These are phyloP conservation scores for Amphipoea oculea DNA, from an alignment of 2,888 invertebrate genomes.

Conservation along the genomic window DNA sequence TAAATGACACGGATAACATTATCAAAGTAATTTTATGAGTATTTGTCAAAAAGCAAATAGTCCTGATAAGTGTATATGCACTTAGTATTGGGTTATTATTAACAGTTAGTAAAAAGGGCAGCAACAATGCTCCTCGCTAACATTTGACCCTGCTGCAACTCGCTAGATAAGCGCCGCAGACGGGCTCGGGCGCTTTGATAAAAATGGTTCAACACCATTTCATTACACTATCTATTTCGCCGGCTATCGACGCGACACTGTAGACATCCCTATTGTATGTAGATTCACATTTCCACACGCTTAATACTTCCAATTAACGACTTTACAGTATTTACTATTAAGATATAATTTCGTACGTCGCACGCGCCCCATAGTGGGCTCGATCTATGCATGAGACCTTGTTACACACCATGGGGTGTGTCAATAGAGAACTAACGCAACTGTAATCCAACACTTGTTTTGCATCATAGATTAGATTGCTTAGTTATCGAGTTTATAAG, in stretches of 20 bases:
- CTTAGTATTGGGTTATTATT: conserved; percentile 59
- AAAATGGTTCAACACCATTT: conserved; percentile 68
- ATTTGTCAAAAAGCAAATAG: conserved; percentile 71
- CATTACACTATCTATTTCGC: conserved; percentile 69
- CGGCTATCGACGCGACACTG: conserved; percentile 66
- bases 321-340: conserved; percentile 70
- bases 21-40: conserved; percentile 67
- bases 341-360: conserved; percentile 69
- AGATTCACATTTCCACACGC: conserved; percentile 77
- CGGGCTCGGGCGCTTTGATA: conserved; percentile 63
- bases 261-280: conserved; percentile 74
- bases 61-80: conserved; percentile 65
- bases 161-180: conserved; percentile 68
- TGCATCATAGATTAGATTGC: conserved; percentile 82
- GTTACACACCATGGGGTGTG: conserved; percentile 85
- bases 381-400: conserved; percentile 87
- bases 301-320: conserved; percentile 72
- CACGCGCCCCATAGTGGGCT: conserved; percentile 83
- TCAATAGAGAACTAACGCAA: conserved; percentile 69
- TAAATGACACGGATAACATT: conserved; percentile 65
- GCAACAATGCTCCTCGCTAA: conserved; percentile 47
- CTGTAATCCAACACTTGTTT: conserved; percentile 82
- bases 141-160: conserved; percentile 65
- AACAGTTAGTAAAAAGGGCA: conserved; percentile 42
- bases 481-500: conserved; percentile 76